Percentiles rank a stretch among this genome's conserved stretches.
These are phyloP conservation scores for Tyrannus savana DNA, from an alignment of 2,113 vertebrate genomes.

Conservation along the genomic window DNA sequence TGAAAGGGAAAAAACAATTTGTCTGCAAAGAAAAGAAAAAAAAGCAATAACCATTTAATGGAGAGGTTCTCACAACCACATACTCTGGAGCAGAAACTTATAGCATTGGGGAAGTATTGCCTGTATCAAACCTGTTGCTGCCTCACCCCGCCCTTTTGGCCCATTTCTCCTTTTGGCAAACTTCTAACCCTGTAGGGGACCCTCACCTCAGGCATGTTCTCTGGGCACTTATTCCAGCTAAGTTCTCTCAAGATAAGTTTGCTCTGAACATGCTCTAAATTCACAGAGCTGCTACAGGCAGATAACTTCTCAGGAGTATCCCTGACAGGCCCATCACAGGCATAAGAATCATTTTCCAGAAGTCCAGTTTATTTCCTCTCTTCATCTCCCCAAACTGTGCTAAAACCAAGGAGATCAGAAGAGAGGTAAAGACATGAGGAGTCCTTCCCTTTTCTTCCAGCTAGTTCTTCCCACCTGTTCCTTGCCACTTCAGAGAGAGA, in stretches of 20 bases:
- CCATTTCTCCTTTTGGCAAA: not conserved
- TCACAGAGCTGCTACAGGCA: not conserved
- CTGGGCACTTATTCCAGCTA: not conserved
- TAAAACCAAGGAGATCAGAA: not conserved
- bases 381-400: not conserved
- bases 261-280: not conserved
- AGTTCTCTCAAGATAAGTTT: not conserved
- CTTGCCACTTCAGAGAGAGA: not conserved
- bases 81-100: not conserved
- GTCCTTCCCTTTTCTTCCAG: not conserved
- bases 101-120: not conserved
- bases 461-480: not conserved
- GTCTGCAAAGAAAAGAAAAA: not conserved
- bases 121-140: not conserved
- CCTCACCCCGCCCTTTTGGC: not conserved
- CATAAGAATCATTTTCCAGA: not conserved
- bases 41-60: not conserved
- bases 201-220: not conserved
- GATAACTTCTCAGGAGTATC: not conserved
- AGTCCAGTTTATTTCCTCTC: not conserved
- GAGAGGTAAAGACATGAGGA: not conserved
- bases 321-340: not conserved
- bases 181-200: not conserved
- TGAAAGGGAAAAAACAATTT: conserved; percentile 2
- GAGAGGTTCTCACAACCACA: conserved; percentile 5